phyloP scores from a whole-genome alignment of 2,888 invertebrate species.

The Cryptocephalus primarius region DNA sequence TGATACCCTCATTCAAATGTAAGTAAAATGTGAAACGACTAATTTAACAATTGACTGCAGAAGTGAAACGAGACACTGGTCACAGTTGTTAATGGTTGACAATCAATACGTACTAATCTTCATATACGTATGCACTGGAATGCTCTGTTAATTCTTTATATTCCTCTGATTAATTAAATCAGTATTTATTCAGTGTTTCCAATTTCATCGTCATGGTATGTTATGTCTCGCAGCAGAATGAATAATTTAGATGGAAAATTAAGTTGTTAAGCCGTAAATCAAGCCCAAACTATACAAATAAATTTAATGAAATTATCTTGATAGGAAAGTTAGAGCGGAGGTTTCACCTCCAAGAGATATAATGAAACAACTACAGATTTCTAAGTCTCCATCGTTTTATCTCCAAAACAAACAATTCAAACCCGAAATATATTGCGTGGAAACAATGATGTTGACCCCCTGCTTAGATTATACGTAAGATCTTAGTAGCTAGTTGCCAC shows the following conservation, averaged over 20 bases:
- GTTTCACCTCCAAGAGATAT: neutral
- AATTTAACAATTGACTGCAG: no score
- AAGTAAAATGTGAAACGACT: no score
- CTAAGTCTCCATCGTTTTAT: conserved; percentile 20
- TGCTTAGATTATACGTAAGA: conserved; percentile 7
- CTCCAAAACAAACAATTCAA: conserved; percentile 31
- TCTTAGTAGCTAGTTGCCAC: conserved; percentile 6
- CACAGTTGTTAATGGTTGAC: no score
- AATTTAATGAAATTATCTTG: neutral
- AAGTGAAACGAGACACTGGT: no score
- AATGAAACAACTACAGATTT: neutral
- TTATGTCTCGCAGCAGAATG: neutral
- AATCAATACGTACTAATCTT: no score
- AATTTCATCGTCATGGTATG: no score
- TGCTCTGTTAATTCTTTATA: no score
- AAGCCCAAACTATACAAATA: neutral
- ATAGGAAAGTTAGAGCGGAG: neutral
- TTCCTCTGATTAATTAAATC: no score
- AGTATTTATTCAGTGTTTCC: no score
- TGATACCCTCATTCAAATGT: no score
- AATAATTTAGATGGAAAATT: neutral
- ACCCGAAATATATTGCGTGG: conserved; percentile 33
- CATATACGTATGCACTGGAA: no score
- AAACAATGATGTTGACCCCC: conserved; percentile 38
- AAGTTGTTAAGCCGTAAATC: neutral